These are phyloP conservation scores for Steinernema scapterisci DNA, from an alignment of 2,888 invertebrate genomes.

Conservation along the genomic window DNA sequence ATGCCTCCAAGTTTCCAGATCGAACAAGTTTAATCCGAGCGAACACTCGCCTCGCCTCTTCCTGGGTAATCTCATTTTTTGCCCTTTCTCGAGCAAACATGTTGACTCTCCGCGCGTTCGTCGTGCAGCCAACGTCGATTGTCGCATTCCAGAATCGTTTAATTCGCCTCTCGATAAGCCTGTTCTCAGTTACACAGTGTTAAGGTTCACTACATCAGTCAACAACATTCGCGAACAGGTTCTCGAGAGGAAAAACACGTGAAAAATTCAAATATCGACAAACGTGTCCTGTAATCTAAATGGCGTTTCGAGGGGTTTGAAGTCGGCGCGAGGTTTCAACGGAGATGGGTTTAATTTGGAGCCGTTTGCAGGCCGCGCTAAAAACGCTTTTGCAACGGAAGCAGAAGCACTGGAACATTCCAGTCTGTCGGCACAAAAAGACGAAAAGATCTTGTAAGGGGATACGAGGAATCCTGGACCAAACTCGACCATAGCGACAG, in stretches of 20 bases:
- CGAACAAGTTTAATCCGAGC: no score
- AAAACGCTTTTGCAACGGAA: no score
- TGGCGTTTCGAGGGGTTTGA: background rate
- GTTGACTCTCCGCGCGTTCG: background rate
- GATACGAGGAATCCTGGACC: no score
- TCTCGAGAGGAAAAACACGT: background rate
- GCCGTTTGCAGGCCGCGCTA: background rate
- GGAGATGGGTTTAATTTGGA: background rate
- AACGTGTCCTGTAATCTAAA: background rate
- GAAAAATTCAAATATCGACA: conserved; percentile 5
- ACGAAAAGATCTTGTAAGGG: no score
- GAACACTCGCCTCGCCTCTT: no score
- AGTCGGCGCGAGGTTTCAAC: background rate
- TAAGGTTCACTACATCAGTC: conserved; percentile 19
- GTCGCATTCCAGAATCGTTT: conserved; percentile 25
- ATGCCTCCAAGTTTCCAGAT: no score
- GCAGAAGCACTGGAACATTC: no score
- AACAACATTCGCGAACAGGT: conserved; percentile 3
- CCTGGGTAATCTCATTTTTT: background rate
- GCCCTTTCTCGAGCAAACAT: background rate
- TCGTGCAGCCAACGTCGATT: background rate
- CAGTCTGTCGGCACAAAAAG: no score
- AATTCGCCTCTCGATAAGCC: conserved; percentile 21
- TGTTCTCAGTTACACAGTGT: conserved; percentile 14
- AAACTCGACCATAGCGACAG: no score